Conservation (phyloP, 53 echinoderm and acorn worm genomes). For the Stichopus horrens region DNA sequence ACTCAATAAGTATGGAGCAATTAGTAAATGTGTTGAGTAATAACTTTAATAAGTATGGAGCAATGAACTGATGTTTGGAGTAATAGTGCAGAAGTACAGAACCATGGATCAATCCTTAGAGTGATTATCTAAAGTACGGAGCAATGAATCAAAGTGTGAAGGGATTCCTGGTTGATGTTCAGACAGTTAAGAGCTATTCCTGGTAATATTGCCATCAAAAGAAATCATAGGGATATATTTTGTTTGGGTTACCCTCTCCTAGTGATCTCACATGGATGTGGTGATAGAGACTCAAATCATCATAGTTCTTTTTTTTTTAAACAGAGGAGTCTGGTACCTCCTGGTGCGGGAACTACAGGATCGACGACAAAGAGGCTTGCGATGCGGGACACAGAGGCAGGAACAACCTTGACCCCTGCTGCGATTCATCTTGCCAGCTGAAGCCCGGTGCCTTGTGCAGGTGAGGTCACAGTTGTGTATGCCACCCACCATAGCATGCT, state of each 20-base stretch:
- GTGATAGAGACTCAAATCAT: neutral
- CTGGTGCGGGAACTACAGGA: conserved; percentile 89
- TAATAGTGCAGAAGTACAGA: no score
- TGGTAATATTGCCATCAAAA: no score
- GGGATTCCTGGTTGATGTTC: no score
- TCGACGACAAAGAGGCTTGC: conserved; percentile 77
- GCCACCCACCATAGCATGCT: no score
- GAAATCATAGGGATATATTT: neutral
- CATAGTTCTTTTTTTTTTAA: neutral
- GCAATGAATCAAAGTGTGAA: no score
- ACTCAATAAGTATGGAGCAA: no score
- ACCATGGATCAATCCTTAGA: no score
- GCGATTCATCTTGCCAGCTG: conserved; percentile 69
- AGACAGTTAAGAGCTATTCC: neutral
- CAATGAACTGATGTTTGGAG: no score
- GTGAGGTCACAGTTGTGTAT: conserved; percentile 21
- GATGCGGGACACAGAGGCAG: conserved; percentile 78
- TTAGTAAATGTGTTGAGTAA: no score
- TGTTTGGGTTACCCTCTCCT: neutral
- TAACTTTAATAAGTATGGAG: no score
- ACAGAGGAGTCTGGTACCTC: conserved; percentile 69
- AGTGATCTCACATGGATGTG: neutral
- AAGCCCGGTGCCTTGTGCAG: conserved; percentile 71
- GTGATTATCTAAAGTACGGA: no score
- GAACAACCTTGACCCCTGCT: conserved; percentile 77